These are phyloP conservation scores for Leucosticte australis DNA, from an alignment of 2,113 vertebrate species.

Conservation along the genomic window DNA sequence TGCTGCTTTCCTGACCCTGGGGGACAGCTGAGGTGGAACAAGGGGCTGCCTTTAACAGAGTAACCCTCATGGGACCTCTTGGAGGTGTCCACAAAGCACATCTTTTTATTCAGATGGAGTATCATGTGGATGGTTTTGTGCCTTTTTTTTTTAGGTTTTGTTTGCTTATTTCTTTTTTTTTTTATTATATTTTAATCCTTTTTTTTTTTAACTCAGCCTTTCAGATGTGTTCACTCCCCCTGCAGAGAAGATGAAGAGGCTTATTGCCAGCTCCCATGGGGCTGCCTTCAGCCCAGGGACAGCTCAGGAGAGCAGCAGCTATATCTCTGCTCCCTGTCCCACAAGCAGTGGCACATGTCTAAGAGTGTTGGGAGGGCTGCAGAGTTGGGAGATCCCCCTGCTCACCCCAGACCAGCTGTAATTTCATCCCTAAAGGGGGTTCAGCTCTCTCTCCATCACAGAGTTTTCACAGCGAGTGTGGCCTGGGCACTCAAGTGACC, in stretches of 20 bases:
- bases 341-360: neutral
- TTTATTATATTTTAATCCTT: neutral
- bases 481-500: neutral
- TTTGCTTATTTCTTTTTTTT: neutral
- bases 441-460: rapidly evolving
- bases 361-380: neutral
- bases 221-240: neutral
- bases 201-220: neutral
- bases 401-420: neutral
- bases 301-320: neutral
- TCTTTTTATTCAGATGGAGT: neutral
- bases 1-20: neutral
- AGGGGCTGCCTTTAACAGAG: neutral
- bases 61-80: neutral
- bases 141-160: neutral
- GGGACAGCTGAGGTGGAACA: rapidly evolving
- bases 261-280: neutral
- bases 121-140: neutral
- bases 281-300: neutral
- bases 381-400: neutral
- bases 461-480: neutral
- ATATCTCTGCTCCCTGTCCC: neutral
- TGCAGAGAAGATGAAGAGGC: neutral
- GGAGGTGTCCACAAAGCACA: neutral
- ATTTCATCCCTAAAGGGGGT: neutral